phyloP scores from a whole-genome alignment of 2,113 vertebrate genomes.

The Leptobrachium leishanense region DNA sequence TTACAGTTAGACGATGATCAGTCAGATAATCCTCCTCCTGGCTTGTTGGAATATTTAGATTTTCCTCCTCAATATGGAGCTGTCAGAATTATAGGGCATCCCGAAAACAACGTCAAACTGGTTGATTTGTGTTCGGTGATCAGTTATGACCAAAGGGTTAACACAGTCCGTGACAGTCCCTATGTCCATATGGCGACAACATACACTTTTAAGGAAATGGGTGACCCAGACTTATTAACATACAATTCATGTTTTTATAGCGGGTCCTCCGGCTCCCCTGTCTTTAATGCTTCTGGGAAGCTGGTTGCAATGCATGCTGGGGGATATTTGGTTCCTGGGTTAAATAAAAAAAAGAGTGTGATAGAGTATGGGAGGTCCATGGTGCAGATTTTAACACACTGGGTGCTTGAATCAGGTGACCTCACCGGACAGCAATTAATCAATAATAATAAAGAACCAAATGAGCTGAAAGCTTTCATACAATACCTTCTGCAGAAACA shows the following conservation, averaged over 20 bases:
- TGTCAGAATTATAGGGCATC: constrained; percentile 7
- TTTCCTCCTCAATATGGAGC: background rate
- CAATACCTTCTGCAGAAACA: no score
- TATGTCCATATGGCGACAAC: background rate
- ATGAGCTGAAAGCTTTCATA: no score
- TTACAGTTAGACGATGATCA: background rate
- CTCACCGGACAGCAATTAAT: no score
- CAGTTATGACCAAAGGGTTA: no score
- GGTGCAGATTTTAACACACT: no score
- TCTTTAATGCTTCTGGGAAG: background rate
- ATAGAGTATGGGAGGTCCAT: constrained; percentile 9
- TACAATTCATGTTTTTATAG: background rate
- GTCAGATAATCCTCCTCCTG: background rate
- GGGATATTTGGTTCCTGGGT: background rate
- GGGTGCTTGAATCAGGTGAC: no score
- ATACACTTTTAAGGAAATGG: background rate
- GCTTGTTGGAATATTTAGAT: background rate
- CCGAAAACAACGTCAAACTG: background rate
- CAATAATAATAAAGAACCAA: no score
- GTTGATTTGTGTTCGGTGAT: constrained; percentile 3
- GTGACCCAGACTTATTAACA: background rate
- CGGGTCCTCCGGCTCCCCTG: background rate
- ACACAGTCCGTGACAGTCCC: no score
- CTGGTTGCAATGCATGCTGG: background rate
- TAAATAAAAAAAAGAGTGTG: background rate